phyloP scores from a whole-genome alignment of 2,797 vertebrate species.

The Aeoliscus strigatus region DNA sequence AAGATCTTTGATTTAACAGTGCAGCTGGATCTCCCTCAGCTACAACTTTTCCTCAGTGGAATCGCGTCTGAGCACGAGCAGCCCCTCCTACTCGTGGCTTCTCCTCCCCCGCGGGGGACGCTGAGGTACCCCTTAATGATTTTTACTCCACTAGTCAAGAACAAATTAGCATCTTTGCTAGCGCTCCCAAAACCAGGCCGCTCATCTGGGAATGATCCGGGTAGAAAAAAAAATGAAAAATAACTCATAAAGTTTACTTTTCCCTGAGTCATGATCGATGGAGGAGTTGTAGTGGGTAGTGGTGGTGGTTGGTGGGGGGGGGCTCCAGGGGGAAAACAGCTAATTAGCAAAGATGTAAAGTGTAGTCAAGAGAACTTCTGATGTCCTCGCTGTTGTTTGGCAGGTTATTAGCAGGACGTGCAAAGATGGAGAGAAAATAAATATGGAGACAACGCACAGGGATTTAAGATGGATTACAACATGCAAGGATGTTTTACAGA shows the following conservation, averaged over 20 bases:
- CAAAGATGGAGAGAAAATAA: too few species aligned
- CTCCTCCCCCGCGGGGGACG: slow-evolving; percentile 25
- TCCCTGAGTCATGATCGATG: slow-evolving; percentile 47
- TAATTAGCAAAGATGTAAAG: slow-evolving; percentile 63
- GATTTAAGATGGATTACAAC: too few species aligned
- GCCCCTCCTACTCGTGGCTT: slow-evolving; percentile 25
- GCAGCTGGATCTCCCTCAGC: slow-evolving; percentile 32
- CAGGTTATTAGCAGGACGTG: too few species aligned
- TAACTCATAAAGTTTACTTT: slow-evolving; percentile 59
- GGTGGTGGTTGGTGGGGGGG: slow-evolving; percentile 9
- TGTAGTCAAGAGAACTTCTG: slow-evolving; percentile 43
- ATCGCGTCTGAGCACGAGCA: slow-evolving; percentile 16
- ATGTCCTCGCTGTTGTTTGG: slow-evolving; percentile 44
- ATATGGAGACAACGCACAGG: too few species aligned
- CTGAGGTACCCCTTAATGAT: slow-evolving; percentile 56
- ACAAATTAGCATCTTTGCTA: slow-evolving; percentile 64
- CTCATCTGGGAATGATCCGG: slow-evolving; percentile 56
- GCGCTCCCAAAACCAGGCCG: slow-evolving; percentile 39
- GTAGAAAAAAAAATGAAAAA: slow-evolving; percentile 6
- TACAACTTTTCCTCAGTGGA: slow-evolving; percentile 17
- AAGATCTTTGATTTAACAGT: slow-evolving; percentile 39
- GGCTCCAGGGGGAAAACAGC: slow-evolving; percentile 24
- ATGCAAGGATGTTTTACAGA: too few species aligned
- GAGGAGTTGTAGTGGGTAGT: slow-evolving; percentile 21
- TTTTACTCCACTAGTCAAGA: slow-evolving; percentile 58